Evolutionary conservation across 2,888 invertebrate species (phyloP), one percentile per base, ranked within the genome.

Genomic region (Allygus modestus): DNA sequence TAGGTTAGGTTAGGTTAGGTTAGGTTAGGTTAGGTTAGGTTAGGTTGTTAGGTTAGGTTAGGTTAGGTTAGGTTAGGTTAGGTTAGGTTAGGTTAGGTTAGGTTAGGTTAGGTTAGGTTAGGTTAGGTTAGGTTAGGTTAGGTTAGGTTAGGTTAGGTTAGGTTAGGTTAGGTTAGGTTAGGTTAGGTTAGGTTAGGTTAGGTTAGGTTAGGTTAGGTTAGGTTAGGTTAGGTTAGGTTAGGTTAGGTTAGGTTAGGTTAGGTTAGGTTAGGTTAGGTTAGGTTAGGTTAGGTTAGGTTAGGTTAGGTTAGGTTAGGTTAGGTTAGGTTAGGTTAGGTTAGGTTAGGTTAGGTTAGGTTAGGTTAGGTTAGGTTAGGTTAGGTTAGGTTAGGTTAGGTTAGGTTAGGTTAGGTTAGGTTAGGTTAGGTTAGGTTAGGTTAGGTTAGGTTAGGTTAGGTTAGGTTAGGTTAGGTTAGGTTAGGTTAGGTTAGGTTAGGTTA

Each of bases 21-120:
- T 84, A 65, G 84, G 65, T 69, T 20, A 73, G 84, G 43, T 69
- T 82, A 58, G 58, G 65, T 69, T 71, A 71, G 79, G 51, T 79
- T 51, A 54, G 54, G 51, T 79, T 79, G 43, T 37, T 37, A 23
- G 46, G 79, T 79, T 79, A 87, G 88, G 87, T 88, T 87, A 86
- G 87, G 88, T 88, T 88, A 85, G 88, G 87, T 88, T 88, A 85
- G 88, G 88, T 88, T 88, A 41, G 73, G 73, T 73, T 73, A 61
- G 61, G 61, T 61, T 61, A 61, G 61, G 61, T 61, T 61, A 61
- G 61, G 61, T 61, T 61, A 61, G 61, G 61, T 61, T 61, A 26
- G 23, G 28, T 61, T 61, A 61, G 61, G 61, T 61, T 61, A 61
- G 61, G 61, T 61, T 61, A 61, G 61, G 61, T 61, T 61, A 61